phyloP scores from a whole-genome alignment of 2,888 invertebrate genomes.

The Sinhomidia bicolor region DNA sequence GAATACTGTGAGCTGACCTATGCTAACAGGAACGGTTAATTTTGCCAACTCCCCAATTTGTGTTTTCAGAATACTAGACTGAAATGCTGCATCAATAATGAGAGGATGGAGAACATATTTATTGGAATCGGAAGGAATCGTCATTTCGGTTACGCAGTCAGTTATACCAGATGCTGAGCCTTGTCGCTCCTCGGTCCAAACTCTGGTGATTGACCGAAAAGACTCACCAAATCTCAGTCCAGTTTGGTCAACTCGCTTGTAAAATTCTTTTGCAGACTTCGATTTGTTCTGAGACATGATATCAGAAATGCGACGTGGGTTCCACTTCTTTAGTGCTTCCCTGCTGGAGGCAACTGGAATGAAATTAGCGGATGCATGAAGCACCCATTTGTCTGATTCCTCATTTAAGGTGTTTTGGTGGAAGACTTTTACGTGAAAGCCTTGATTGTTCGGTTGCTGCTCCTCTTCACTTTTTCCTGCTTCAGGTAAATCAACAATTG shows the following conservation, averaged over 20 bases:
- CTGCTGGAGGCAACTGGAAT: background rate
- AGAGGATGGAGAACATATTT: slow-evolving; percentile 7
- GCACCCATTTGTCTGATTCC: slow-evolving; percentile 47
- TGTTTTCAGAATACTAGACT: background rate
- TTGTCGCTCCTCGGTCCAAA: background rate
- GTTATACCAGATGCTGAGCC: background rate
- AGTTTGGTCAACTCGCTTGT: slow-evolving; percentile 38
- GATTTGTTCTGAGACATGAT: background rate
- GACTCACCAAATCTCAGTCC: slow-evolving; percentile 65
- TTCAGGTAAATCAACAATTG: slow-evolving; percentile 13
- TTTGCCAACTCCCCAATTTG: background rate
- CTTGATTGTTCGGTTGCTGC: too few species aligned
- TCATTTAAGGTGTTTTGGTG: slow-evolving; percentile 32
- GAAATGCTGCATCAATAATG: background rate
- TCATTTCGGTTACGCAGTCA: background rate
- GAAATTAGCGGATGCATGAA: slow-evolving; percentile 46
- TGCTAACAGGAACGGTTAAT: slow-evolving; percentile 54
- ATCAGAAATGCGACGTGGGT: background rate
- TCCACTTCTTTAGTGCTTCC: background rate
- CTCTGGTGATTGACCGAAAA: slow-evolving; percentile 37
- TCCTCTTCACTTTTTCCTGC: background rate
- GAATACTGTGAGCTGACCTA: slow-evolving; percentile 48
- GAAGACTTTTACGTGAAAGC: slow-evolving; percentile 20
- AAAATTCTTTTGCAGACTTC: slow-evolving; percentile 45
- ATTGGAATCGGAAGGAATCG: background rate